Evolutionary conservation across 2,888 invertebrate genomes (phyloP).

Genomic region (Griposia aprilina): DNA sequence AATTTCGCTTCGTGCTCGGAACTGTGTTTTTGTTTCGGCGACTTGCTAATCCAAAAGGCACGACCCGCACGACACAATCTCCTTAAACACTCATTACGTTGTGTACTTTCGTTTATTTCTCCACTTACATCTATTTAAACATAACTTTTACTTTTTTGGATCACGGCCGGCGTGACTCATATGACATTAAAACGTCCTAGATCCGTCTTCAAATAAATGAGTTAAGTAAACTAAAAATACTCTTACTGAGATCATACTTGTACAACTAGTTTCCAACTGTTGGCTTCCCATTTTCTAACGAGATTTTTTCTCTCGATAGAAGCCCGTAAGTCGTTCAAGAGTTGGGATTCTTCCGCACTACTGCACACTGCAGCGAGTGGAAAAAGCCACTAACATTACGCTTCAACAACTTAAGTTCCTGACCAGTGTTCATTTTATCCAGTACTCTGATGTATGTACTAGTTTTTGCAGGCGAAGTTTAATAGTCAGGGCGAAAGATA

Average conservation of each 20-base stretch:
- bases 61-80: conserved; percentile 63
- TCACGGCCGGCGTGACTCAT: conserved; percentile 77
- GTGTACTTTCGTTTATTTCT: conserved; percentile 73
- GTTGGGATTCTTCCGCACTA: conserved; percentile 76
- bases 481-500: conserved; percentile 44
- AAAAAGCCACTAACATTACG: conserved; percentile 76
- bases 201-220: conserved; percentile 61
- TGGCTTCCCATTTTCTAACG: conserved; percentile 90
- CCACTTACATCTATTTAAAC: conserved; percentile 72
- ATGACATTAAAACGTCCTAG: conserved; percentile 59
- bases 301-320: conserved; percentile 83
- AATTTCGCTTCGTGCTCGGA: conserved; percentile 74
- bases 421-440: conserved; percentile 61
- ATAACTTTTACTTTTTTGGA: conserved; percentile 82
- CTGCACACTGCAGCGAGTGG: conserved; percentile 74
- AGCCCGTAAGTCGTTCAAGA: conserved; percentile 71
- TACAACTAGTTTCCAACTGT: conserved; percentile 82
- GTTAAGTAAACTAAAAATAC: conserved; percentile 75
- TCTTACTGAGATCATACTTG: conserved; percentile 76
- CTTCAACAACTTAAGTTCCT: conserved; percentile 64
- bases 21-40: conserved; percentile 72
- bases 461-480: conserved; percentile 35
- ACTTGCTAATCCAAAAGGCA: conserved; percentile 64
- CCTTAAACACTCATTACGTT: conserved; percentile 62
- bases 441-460: conserved; percentile 51